Percentiles rank a stretch among this genome's conserved stretches.
These are phyloP conservation scores for Odiellus spinosus DNA, from an alignment of 2,888 invertebrate genomes.

Conservation along the genomic window DNA sequence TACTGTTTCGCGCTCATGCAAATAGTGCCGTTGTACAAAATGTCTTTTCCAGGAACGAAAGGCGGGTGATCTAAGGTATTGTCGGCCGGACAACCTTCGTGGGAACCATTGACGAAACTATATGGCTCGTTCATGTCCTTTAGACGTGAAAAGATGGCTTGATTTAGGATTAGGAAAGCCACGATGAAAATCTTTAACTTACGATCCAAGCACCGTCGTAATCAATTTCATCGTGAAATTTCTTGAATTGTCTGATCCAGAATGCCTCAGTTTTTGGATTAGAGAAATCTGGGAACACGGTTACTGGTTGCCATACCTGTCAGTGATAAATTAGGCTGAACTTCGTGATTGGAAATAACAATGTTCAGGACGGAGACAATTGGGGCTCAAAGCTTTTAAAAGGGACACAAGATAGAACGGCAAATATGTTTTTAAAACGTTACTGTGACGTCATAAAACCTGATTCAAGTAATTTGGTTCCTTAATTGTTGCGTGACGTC, in stretches of 20 bases:
- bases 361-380: no score
- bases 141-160: background rate
- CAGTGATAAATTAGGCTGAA: conserved; percentile 34
- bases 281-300: conserved; percentile 25
- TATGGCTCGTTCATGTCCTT: conserved; percentile 28
- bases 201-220: conserved; percentile 77
- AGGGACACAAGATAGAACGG: no score
- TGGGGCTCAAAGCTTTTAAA: no score
- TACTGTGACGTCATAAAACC: no score
- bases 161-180: background rate
- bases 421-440: no score
- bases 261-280: conserved; percentile 21
- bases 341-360: no score
- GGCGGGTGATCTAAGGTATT: conserved; percentile 46
- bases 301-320: conserved; percentile 36
- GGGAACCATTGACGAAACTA: conserved; percentile 24
- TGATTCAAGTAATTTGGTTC: no score
- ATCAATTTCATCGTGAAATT: conserved; percentile 39
- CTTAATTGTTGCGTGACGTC: no score
- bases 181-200: conserved; percentile 27
- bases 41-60: conserved; percentile 38
- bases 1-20: conserved; percentile 62
- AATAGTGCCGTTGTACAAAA: conserved; percentile 39
- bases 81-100: conserved; percentile 26
- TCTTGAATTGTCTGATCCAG: conserved; percentile 39